Percentiles rank a stretch among this genome's conserved stretches.
phyloP scores from a whole-genome alignment of 2,113 vertebrate species.

The Diphyllodes magnificus region DNA sequence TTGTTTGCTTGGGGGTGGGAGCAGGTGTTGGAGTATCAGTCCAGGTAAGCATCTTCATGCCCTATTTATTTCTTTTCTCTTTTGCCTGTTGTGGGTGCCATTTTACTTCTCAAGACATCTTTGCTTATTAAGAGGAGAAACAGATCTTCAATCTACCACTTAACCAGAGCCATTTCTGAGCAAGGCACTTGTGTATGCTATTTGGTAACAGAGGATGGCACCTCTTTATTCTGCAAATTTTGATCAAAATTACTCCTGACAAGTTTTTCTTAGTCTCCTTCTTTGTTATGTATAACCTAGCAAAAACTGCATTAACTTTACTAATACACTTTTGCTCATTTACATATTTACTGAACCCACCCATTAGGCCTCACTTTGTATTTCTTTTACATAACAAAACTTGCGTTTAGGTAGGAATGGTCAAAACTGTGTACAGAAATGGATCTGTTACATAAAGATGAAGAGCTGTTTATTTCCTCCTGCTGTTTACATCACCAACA shows the following conservation, averaged over 20 bases:
- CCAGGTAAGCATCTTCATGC: neutral
- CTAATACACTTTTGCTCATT: neutral
- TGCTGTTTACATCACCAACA: neutral
- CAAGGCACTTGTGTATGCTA: neutral
- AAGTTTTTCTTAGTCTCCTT: neutral
- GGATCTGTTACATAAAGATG: neutral
- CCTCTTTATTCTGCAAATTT: neutral
- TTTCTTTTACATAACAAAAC: neutral
- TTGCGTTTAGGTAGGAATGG: neutral
- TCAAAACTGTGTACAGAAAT: neutral
- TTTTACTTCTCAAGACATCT: neutral
- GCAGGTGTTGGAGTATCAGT: neutral
- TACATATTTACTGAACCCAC: neutral
- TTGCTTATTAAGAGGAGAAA: neutral
- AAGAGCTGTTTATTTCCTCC: neutral
- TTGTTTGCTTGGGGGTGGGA: neutral
- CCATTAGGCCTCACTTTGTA: neutral
- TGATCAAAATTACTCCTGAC: neutral
- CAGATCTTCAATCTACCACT: rapidly evolving
- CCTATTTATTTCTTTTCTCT: neutral
- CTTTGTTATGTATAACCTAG: neutral
- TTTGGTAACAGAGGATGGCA: neutral
- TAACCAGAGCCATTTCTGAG: neutral
- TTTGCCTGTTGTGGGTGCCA: neutral
- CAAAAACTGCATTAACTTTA: neutral